Percentiles rank a stretch among this genome's conserved stretches.
Conservation (phyloP, 2,888 invertebrate species). For the Erebia aethiops region DNA sequence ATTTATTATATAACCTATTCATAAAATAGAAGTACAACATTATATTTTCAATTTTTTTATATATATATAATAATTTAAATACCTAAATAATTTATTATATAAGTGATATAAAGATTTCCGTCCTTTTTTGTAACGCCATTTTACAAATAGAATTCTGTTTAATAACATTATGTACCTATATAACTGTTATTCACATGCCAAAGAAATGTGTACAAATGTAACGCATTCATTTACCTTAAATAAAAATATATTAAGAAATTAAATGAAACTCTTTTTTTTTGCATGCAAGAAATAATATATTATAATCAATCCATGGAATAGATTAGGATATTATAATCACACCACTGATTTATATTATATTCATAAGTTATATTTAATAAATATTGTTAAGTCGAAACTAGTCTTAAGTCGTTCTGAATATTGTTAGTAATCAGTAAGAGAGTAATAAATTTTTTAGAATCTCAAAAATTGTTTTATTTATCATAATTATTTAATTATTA, state of each 20-base stretch:
- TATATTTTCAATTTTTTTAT: slow-evolving; percentile 25
- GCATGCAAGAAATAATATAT: slow-evolving; percentile 62
- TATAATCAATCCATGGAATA: slow-evolving; percentile 40
- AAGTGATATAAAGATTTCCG: slow-evolving; percentile 30
- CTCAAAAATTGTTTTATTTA: slow-evolving; percentile 35
- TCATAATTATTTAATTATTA: neutral
- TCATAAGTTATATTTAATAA: slow-evolving; percentile 48
- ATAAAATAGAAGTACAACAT: slow-evolving; percentile 20
- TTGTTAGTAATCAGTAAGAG: slow-evolving; percentile 35
- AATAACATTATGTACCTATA: slow-evolving; percentile 21
- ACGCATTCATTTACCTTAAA: slow-evolving; percentile 48
- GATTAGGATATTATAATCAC: slow-evolving; percentile 36
- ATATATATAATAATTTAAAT: slow-evolving; percentile 27
- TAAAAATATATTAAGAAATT: slow-evolving; percentile 41
- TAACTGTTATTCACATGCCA: slow-evolving; percentile 52
- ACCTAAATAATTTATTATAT: slow-evolving; percentile 19
- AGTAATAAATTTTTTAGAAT: slow-evolving; percentile 45
- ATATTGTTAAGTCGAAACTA: slow-evolving; percentile 59
- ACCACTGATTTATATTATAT: slow-evolving; percentile 54
- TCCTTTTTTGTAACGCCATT: slow-evolving; percentile 32
- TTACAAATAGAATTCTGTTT: slow-evolving; percentile 31
- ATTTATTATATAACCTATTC: neutral
- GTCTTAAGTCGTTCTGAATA: slow-evolving; percentile 74
- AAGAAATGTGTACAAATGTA: slow-evolving; percentile 71
- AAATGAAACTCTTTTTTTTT: slow-evolving; percentile 55